Evolutionary conservation across 2,113 vertebrate genomes (phyloP), one percentile per base, ranked within the genome.

Genomic region (Arvicanthis niloticus): DNA sequence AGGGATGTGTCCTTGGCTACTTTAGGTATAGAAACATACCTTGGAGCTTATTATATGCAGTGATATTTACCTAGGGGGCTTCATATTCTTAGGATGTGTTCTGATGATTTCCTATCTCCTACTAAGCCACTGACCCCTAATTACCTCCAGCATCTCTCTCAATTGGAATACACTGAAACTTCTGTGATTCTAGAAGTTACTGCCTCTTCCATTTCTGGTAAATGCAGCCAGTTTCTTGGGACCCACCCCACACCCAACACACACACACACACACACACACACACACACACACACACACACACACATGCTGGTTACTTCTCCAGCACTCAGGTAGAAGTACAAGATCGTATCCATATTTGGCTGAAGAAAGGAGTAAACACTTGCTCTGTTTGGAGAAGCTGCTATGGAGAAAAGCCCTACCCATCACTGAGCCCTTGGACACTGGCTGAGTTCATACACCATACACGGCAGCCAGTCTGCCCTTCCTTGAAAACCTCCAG

Each of bases 21-120:
- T 29, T 3, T 11, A 53, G 76, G 70, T 17, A 53, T 51, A 22
- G 84, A 29, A 29, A 7, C 60, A 11, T 78, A 56, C 45, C 7
- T 2, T 12, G 3, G 7, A 19, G 7, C 22, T 53, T 40, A 15
- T 75, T 86, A 56, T 24, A 7, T 0, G 3, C 10, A 29, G 29
- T 13, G 10, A 40, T 3, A 11, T 68, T 67, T 45, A 60, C 45
- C 22, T 11, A 17, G 15, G 24, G 37, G n/a, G 56, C 1, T 37
- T 29, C 37, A 7, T 29, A 26, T 21, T 4, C 65, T 72, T 56
- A 8, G 86, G 85, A 56, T 48, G 12, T 17, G 16, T 10, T 68
- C 60, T 24, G 24, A 76, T 21, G 3, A 22, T 37, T 29, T 37
- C 1, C 21, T 16, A 19, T 45, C 72, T 95, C 70, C 67, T 48